Conservation (phyloP, 64 coral and sea anemone genomes). For the Anthopleura sola region DNA sequence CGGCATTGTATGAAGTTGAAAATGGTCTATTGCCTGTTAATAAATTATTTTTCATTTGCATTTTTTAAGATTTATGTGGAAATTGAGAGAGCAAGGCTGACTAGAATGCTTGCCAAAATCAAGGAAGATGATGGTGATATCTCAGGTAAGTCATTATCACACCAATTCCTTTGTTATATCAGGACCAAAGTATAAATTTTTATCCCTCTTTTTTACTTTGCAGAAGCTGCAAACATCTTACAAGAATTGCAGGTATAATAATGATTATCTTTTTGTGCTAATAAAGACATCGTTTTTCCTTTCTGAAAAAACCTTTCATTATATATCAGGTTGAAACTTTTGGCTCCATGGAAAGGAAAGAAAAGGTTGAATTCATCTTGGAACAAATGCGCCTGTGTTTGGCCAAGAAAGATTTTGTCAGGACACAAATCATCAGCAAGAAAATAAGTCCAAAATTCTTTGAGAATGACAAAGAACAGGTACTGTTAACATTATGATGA, state of each 20-base stretch:
- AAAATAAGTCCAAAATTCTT: constrained; percentile 98
- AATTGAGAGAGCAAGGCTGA: constrained; percentile 93
- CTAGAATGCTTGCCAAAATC: constrained; percentile 85
- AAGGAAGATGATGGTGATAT: constrained; percentile 91
- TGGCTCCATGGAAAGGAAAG: constrained; percentile 95
- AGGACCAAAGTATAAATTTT: neutral
- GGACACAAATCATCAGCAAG: constrained; percentile 99
- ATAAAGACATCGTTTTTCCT: neutral
- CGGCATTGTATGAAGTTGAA: too few species aligned
- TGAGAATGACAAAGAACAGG: constrained; percentile 98
- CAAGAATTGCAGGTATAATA: constrained; percentile 81
- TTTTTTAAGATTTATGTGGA: constrained; percentile 88
- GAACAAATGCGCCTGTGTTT: constrained; percentile 96
- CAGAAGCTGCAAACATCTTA: constrained; percentile 88
- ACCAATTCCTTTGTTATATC: too few species aligned
- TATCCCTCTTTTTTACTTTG: neutral
- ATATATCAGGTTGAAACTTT: constrained; percentile 87
- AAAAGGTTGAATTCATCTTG: constrained; percentile 97
- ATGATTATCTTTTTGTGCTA: neutral
- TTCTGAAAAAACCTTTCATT: neutral
- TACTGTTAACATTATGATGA: neutral
- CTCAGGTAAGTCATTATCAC: constrained; percentile 35
- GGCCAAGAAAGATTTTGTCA: constrained; percentile 95
- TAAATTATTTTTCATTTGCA: neutral
- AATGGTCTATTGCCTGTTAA: too few species aligned